phyloP scores from a whole-genome alignment of 2,888 invertebrate species.

The Sinohyriopsis cumingii region DNA sequence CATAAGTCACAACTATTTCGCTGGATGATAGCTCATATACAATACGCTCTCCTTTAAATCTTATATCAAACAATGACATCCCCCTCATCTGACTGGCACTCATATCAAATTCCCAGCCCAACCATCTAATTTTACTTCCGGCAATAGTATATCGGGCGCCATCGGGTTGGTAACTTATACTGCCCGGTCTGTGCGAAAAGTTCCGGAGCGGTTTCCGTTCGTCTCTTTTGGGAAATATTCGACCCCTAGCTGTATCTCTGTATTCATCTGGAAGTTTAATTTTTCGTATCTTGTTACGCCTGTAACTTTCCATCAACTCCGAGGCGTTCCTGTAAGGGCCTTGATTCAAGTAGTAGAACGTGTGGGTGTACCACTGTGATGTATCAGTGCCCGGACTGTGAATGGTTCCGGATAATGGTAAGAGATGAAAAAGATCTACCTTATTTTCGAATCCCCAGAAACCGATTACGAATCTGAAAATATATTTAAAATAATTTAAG shows the following conservation, averaged over 20 bases:
- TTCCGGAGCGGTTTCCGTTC: constrained; percentile 20
- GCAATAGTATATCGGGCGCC: constrained; percentile 45
- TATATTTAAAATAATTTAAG: background rate
- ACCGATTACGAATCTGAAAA: constrained; percentile 21
- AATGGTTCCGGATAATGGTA: constrained; percentile 36
- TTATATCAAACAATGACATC: constrained; percentile 37
- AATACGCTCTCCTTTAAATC: constrained; percentile 44
- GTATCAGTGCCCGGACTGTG: constrained; percentile 32
- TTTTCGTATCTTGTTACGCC: constrained; percentile 20
- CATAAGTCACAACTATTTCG: constrained; percentile 45
- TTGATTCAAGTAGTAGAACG: constrained; percentile 40
- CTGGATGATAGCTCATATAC: constrained; percentile 53
- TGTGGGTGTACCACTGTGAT: constrained; percentile 30
- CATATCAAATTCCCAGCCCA: constrained; percentile 53
- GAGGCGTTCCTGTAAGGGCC: constrained; percentile 33
- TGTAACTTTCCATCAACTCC: constrained; percentile 28
- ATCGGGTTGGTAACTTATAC: constrained; percentile 37
- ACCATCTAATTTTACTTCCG: constrained; percentile 43
- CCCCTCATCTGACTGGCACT: constrained; percentile 36
- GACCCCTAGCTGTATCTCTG: background rate
- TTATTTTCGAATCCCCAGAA: constrained; percentile 16
- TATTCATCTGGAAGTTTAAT: constrained; percentile 29
- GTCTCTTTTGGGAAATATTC: constrained; percentile 17
- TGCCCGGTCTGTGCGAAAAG: constrained; percentile 37
- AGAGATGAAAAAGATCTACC: constrained; percentile 38